These are phyloP conservation scores for Dipodomys spectabilis DNA, from an alignment of 2,113 vertebrate genomes.

Conservation along the genomic window DNA sequence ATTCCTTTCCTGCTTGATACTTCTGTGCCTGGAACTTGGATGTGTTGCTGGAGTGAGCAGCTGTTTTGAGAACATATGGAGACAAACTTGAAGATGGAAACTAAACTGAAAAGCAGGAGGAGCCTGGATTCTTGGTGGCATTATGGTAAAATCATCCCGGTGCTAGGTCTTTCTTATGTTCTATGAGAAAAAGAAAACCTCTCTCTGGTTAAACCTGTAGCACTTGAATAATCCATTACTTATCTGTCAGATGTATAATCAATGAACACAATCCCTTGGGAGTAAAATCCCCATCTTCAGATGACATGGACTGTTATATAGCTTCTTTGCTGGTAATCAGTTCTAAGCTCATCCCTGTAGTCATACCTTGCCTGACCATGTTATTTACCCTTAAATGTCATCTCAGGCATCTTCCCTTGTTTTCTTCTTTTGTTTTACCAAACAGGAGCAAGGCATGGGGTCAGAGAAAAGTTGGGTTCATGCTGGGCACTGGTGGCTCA, in stretches of 20 bases:
- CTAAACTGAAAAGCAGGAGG: not conserved
- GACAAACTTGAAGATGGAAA: not conserved
- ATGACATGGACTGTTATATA: not conserved
- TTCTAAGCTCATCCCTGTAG: not conserved
- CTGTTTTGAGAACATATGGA: not conserved
- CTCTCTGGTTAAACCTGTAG: not conserved
- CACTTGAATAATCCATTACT: not conserved
- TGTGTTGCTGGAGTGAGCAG: not conserved
- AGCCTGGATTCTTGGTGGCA: not conserved
- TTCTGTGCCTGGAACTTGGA: slow-evolving; percentile 6
- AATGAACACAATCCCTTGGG: not conserved
- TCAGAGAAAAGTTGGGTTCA: not conserved
- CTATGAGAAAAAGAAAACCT: slow-evolving; percentile 25
- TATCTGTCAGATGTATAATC: not conserved
- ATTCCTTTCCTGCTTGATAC: not conserved
- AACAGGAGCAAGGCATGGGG: not conserved
- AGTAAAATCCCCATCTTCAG: not conserved
- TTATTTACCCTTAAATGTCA: slow-evolving; percentile 6
- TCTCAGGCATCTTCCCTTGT: not conserved
- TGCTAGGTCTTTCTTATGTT: slow-evolving; percentile 2
- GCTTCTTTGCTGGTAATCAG: not conserved
- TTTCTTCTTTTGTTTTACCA: slow-evolving; percentile 23
- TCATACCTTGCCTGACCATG: not conserved
- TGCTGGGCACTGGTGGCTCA: too few relatives aligned
- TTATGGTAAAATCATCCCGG: not conserved